phyloP scores from a whole-genome alignment of 2,113 vertebrate species.

The Lycocorax pyrrhopterus region DNA sequence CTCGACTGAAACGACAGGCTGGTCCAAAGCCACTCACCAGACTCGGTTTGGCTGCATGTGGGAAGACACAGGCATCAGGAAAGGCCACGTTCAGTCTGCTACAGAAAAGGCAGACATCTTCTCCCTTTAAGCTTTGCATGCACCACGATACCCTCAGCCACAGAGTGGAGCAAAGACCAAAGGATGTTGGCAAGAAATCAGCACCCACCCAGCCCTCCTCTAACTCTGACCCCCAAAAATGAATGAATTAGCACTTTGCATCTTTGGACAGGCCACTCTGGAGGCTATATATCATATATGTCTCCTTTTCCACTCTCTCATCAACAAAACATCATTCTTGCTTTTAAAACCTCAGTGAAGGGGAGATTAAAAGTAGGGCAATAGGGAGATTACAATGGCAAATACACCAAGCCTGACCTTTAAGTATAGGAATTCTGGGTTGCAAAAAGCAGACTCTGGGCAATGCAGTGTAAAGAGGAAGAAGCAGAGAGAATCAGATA shows the following conservation, averaged over 20 bases:
- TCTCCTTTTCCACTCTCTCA: background rate
- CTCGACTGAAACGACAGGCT: background rate
- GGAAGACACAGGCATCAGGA: background rate
- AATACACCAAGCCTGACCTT: background rate
- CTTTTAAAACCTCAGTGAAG: background rate
- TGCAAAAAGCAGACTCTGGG: background rate
- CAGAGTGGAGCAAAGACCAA: background rate
- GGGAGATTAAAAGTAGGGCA: background rate
- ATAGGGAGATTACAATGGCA: background rate
- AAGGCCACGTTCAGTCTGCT: background rate
- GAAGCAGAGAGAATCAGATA: background rate
- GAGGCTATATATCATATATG: background rate
- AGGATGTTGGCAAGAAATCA: rapidly evolving
- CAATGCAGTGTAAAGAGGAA: background rate
- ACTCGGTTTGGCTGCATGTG: background rate
- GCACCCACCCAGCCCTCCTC: background rate
- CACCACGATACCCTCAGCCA: rapidly evolving
- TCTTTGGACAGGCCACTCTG: background rate
- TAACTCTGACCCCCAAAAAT: background rate
- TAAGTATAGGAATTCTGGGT: background rate
- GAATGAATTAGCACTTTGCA: background rate
- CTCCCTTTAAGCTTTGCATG: background rate
- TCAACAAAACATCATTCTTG: background rate
- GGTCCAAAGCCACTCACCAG: background rate
- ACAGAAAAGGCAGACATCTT: background rate